A percentile compares a stretch with the other conserved stretches of the same genome.
phyloP scores from a whole-genome alignment of 2,113 vertebrate species.

The Silurus glanis region DNA sequence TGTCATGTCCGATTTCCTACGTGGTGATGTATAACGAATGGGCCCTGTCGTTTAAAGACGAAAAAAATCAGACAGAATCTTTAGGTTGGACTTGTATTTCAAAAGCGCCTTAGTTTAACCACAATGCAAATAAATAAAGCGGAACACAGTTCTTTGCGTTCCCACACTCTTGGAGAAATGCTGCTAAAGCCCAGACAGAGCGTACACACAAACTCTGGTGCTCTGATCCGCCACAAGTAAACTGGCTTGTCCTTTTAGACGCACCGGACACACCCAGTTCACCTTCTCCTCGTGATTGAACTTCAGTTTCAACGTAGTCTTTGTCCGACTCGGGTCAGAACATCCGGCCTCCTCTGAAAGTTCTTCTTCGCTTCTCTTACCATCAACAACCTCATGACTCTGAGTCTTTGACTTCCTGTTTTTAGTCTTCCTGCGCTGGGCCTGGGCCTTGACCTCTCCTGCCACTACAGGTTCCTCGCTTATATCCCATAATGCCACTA shows the following conservation, averaged over 20 bases:
- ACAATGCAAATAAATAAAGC: not conserved
- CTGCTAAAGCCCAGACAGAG: constrained; percentile 63
- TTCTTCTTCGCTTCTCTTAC: not conserved
- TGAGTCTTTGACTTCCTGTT: constrained; percentile 64
- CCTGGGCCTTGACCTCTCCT: constrained; percentile 60
- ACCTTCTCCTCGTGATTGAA: constrained; percentile 89
- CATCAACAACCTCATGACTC: constrained; percentile 33
- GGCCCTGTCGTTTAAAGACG: not conserved
- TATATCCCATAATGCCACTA: constrained; percentile 87
- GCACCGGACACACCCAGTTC: constrained; percentile 84
- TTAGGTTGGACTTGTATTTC: not conserved
- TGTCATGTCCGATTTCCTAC: not conserved
- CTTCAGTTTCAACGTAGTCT: constrained; percentile 74
- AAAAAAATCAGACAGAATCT: not conserved
- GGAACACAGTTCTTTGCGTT: not conserved
- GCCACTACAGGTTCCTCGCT: constrained; percentile 68
- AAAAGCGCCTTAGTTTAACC: not conserved
- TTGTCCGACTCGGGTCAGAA: constrained; percentile 39
- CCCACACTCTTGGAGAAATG: not conserved
- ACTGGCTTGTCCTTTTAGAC: constrained; percentile 78
- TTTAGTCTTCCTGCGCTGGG: constrained; percentile 73
- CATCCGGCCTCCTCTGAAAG: constrained; percentile 39
- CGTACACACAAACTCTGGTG: constrained; percentile 78
- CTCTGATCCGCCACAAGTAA: constrained; percentile 91
- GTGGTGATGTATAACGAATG: not conserved